Evolutionary conservation across 1,140 invertebrate genomes (phyloP).

Genomic region (Saxidomus purpurata): DNA sequence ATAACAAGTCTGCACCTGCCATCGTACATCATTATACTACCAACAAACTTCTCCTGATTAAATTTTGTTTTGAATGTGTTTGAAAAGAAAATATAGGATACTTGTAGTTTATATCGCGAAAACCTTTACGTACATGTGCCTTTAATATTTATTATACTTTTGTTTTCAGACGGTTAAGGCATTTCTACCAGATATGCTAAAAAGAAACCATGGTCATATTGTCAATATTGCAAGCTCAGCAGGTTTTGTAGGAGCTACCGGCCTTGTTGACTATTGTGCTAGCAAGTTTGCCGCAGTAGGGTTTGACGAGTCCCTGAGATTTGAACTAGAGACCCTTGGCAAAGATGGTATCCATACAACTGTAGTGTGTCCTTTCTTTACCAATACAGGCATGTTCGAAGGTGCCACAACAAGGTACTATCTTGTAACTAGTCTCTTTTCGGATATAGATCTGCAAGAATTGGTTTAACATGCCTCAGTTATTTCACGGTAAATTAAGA

Average conservation of each 20-base stretch:
- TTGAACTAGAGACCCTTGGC: conserved; percentile 77
- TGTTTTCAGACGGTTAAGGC: conserved; percentile 88
- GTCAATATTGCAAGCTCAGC: conserved; percentile 98
- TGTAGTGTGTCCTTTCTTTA: conserved; percentile 97
- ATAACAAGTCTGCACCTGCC: too few relatives aligned
- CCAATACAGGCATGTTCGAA: conserved; percentile 98
- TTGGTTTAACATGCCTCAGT: too few relatives aligned
- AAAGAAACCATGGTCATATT: conserved; percentile 95
- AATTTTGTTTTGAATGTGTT: too few relatives aligned
- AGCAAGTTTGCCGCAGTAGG: conserved; percentile 98
- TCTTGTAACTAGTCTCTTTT: too few relatives aligned
- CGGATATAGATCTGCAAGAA: too few relatives aligned
- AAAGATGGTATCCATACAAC: conserved; percentile 93
- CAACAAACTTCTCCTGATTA: too few relatives aligned
- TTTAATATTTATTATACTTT: too few relatives aligned
- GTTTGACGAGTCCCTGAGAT: conserved; percentile 91
- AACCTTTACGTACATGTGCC: too few relatives aligned
- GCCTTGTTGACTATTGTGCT: conserved; percentile 97
- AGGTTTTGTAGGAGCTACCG: conserved; percentile 89
- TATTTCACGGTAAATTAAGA: too few relatives aligned
- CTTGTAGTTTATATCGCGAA: too few relatives aligned
- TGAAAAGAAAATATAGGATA: too few relatives aligned
- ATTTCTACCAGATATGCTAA: conserved; percentile 94
- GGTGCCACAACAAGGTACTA: conserved; percentile 86
- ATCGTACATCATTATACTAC: too few relatives aligned